Conservation (phyloP, 2,888 invertebrate genomes). For the Microplitis deprimator region DNA sequence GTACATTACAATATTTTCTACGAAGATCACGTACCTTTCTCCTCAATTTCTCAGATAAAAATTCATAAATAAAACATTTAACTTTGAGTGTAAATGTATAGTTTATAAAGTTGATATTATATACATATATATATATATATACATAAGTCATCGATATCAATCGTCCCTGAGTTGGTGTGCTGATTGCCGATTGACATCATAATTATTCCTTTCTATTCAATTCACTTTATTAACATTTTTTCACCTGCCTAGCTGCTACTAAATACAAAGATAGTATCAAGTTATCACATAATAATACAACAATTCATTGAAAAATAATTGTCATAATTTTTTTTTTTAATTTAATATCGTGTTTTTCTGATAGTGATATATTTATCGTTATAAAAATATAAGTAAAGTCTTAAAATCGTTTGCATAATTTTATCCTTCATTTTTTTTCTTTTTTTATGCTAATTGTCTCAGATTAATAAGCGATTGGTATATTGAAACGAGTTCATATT, state of each 20-base stretch:
- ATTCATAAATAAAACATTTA: constrained; percentile 6
- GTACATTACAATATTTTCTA: constrained; percentile 3
- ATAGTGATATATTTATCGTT: neutral
- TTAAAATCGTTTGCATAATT: neutral
- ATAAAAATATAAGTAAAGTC: neutral
- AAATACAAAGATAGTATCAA: neutral
- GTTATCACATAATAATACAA: neutral
- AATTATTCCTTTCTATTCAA: constrained; percentile 13
- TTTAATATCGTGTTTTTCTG: neutral
- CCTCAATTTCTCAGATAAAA: constrained; percentile 12
- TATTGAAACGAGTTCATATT: neutral
- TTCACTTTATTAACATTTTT: neutral
- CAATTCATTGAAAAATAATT: neutral
- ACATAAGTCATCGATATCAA: neutral
- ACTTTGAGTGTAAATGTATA: neutral
- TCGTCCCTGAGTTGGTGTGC: constrained; percentile 1
- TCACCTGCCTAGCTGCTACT: neutral
- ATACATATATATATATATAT: neutral
- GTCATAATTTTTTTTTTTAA: neutral
- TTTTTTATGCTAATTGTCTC: neutral
- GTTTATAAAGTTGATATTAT: neutral
- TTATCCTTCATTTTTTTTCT: neutral
- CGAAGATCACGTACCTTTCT: constrained; percentile 7
- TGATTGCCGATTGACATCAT: neutral
- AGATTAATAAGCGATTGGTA: neutral